A percentile compares a stretch with the other conserved stretches of the same genome.
phyloP scores from a whole-genome alignment of 2,797 vertebrate species.

The Diceros bicornis region DNA sequence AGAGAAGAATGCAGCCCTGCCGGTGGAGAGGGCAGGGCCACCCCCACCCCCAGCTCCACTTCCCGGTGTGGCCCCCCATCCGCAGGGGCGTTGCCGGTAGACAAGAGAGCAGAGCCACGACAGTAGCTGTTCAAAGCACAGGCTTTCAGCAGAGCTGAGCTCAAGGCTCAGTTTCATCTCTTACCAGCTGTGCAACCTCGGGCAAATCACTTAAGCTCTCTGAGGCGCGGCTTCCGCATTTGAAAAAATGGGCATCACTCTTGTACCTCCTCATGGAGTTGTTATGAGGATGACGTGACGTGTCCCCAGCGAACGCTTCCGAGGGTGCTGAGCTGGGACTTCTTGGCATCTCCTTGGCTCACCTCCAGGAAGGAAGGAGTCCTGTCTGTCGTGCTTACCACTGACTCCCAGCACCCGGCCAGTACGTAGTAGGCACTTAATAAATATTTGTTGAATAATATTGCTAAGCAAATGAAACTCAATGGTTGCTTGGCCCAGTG shows the following conservation, averaged over 20 bases:
- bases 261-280: not conserved
- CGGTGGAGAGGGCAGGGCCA: not conserved
- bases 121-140: not conserved
- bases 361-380: not conserved
- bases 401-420: not conserved
- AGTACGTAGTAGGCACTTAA: not conserved
- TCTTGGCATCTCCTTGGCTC: not conserved
- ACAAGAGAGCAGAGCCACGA: not conserved
- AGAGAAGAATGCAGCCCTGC: not conserved
- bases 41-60: not conserved
- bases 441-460: constrained; percentile 34
- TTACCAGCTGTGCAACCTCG: constrained; percentile 21
- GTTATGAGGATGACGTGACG: not conserved
- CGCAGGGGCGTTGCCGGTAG: fast-evolving
- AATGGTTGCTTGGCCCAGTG: not conserved
- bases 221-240: not conserved
- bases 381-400: not conserved
- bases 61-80: not conserved
- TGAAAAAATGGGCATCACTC: not conserved
- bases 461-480: not conserved
- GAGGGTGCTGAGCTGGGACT: not conserved
- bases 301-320: fast-evolving
- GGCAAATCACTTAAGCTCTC: constrained; percentile 57
- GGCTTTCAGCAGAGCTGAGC: not conserved
- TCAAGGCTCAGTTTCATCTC: not conserved